Evolutionary conservation across 2,888 invertebrate genomes (phyloP).

Genomic region (Tromatobia lineatoria): DNA sequence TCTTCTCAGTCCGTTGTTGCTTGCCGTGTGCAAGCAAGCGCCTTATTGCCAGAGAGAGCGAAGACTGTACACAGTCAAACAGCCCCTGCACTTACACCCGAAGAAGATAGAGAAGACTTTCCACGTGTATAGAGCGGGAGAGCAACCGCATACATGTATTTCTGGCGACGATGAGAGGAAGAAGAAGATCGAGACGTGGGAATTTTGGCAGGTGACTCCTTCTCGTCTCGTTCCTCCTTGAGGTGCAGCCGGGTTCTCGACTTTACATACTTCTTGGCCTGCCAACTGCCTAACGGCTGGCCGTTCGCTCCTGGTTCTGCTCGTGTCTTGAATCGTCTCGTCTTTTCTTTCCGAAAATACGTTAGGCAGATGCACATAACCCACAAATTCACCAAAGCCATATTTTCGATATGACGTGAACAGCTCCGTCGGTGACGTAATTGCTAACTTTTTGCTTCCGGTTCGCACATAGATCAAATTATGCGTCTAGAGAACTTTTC

Average conservation of each 20-base stretch:
- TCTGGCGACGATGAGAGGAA: slow-evolving; percentile 15
- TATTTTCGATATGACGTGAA: neutral
- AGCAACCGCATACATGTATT: slow-evolving; percentile 5
- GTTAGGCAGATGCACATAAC: slow-evolving; percentile 49
- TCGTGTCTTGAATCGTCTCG: slow-evolving; percentile 7
- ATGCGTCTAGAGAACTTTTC: no score
- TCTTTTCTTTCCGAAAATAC: slow-evolving; percentile 2
- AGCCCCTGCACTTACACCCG: slow-evolving; percentile 34
- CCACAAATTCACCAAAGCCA: slow-evolving; percentile 23
- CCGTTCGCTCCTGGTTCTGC: neutral
- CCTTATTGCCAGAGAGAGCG: slow-evolving; percentile 39
- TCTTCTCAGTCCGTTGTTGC: slow-evolving; percentile 6
- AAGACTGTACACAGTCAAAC: slow-evolving; percentile 7
- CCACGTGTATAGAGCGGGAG: neutral
- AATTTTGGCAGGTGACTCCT: slow-evolving; percentile 67
- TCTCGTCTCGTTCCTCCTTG: slow-evolving; percentile 46
- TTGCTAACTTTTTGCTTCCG: neutral
- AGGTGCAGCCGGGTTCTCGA: slow-evolving; percentile 47
- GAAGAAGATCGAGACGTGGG: slow-evolving; percentile 59
- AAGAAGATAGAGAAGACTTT: slow-evolving; percentile 14
- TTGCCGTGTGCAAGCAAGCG: slow-evolving; percentile 49
- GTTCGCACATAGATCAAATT: neutral
- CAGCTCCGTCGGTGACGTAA: neutral
- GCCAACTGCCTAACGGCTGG: slow-evolving; percentile 34
- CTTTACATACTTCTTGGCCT: slow-evolving; percentile 47